These are phyloP conservation scores for Gandaritis pyraliata DNA, from an alignment of 2,888 invertebrate genomes.

Conservation along the genomic window DNA sequence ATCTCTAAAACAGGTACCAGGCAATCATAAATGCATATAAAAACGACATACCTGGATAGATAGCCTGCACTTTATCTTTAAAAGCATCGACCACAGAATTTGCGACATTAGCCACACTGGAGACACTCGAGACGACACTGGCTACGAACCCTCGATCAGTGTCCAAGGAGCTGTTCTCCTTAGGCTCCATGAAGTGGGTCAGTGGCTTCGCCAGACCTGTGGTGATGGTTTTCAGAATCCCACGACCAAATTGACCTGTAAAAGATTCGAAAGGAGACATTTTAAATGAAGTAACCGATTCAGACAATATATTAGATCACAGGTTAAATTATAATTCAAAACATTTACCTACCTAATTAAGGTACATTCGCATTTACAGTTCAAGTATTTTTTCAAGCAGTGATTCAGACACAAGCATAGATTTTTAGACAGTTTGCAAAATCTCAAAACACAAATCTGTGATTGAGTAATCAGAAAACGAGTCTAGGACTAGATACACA, in stretches of 20 bases:
- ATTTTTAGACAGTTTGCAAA: too few relatives aligned
- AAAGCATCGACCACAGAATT: slow-evolving; percentile 75
- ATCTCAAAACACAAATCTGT: too few relatives aligned
- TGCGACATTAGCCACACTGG: slow-evolving; percentile 71
- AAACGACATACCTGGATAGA: slow-evolving; percentile 80
- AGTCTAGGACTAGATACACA: too few relatives aligned
- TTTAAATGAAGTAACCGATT: background rate
- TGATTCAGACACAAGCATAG: too few relatives aligned
- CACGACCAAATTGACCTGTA: slow-evolving; percentile 77
- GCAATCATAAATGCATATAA: background rate
- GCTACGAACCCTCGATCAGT: slow-evolving; percentile 84
- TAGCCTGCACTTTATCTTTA: slow-evolving; percentile 81
- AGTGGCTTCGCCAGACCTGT: slow-evolving; percentile 77
- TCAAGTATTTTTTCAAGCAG: too few relatives aligned
- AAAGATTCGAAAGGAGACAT: slow-evolving; percentile 5
- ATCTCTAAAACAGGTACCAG: too few relatives aligned
- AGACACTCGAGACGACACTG: slow-evolving; percentile 72
- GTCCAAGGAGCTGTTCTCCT: slow-evolving; percentile 85
- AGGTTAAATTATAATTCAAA: too few relatives aligned
- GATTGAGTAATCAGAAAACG: too few relatives aligned
- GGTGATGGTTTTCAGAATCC: slow-evolving; percentile 74
- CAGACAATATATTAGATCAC: too few relatives aligned
- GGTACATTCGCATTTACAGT: too few relatives aligned
- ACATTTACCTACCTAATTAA: too few relatives aligned
- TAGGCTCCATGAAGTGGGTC: slow-evolving; percentile 82